A percentile compares a stretch with the other conserved stretches of the same genome.
Conservation (phyloP, 2,888 invertebrate genomes). For the Tillus elongatus region DNA sequence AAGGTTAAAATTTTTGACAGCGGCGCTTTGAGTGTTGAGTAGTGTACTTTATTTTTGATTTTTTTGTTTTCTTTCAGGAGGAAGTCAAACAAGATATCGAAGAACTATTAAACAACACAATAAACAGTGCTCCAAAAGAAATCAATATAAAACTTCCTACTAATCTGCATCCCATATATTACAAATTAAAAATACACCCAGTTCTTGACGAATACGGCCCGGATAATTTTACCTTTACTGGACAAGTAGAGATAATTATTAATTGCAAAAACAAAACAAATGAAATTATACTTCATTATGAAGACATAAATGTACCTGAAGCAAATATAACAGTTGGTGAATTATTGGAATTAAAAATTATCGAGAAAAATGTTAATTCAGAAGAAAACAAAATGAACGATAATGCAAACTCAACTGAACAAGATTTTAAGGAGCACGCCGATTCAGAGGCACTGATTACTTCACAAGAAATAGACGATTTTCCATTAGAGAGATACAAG, state of each 20-base stretch:
- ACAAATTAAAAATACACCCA: constrained; percentile 34
- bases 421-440: neutral
- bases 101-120: constrained; percentile 1
- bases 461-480: neutral
- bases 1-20: too few species aligned
- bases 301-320: constrained; percentile 29
- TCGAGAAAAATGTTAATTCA: too few species aligned
- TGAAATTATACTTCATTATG: constrained; percentile 33
- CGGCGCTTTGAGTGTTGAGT: too few species aligned
- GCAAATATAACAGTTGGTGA: constrained; percentile 26
- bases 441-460: neutral
- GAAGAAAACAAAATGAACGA: constrained; percentile 15
- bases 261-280: constrained; percentile 31
- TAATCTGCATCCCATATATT: constrained; percentile 30
- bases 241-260: constrained; percentile 33
- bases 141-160: constrained; percentile 32
- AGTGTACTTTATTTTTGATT: too few species aligned
- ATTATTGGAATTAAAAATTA: too few species aligned
- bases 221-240: constrained; percentile 35
- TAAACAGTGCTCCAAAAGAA: constrained; percentile 8
- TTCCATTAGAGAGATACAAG: neutral
- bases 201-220: constrained; percentile 30
- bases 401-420: constrained; percentile 7
- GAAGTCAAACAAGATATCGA: neutral
- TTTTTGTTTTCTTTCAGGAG: neutral